Evolutionary conservation across 2,113 vertebrate species (phyloP), one percentile per base, ranked within the genome.

Genomic region (Periophthalmus modestus): DNA sequence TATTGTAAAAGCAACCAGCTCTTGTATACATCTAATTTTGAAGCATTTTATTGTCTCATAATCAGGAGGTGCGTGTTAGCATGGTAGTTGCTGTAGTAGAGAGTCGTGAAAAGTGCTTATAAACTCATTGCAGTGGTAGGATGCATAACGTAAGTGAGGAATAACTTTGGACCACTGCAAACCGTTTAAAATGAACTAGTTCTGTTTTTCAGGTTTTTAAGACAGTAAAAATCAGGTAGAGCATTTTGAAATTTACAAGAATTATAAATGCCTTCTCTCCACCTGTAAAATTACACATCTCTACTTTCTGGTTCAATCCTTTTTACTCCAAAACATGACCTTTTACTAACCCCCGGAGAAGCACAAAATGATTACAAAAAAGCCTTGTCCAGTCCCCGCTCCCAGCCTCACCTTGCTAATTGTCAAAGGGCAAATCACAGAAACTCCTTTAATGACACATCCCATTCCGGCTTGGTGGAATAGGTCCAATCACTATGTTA

Each of bases 381-480:
- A 62, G 15, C 11, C 3, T 18, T 16, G 24, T 13, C 24, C 59
- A 34, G 28, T 1, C 59, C 14, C 34, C 7, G 15, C 15, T 62
- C 5, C 13, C 59, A 15, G 28, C 24, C 59, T 55, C 52, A 55
- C 59, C 28, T 33, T 62, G 28, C 33, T 65, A 65, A 65, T 65
- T 65, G 34, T 43, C 34, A 39, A 65, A 65, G 62, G 62, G 62
- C 62, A 65, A 39, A 65, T 65, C 34, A 39, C 62, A 65, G 62
- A 12, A 65, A 7, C 19, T 39, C 33, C 62, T 39, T 65, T 43
- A 65, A 65, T 65, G 62, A 39, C 62, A 65, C 18, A n/a, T 65
- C 34, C 19, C 62, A n/a, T 65, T 65, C 62, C 11, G 14, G 16
- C 18, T 39, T 18, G 2, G 62, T 39, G 16, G 33, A 63, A 63